Conservation (phyloP, 2,797 vertebrate species). For the Tragopan temminckii region DNA sequence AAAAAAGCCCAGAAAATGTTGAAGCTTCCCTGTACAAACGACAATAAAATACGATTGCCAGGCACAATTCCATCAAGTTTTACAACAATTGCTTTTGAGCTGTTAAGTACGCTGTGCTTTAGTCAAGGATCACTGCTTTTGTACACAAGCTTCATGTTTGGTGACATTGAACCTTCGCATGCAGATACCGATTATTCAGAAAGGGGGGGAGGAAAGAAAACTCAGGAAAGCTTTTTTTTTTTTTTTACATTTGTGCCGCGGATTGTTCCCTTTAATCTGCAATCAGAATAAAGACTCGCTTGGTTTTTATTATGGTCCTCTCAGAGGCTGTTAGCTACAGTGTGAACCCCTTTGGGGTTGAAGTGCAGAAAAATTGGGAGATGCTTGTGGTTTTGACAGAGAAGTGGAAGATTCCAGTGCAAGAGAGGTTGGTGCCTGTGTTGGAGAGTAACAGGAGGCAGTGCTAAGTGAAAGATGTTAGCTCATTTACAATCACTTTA, state of each 20-base stretch:
- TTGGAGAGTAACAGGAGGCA: slow-evolving; percentile 50
- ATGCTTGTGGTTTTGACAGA: slow-evolving; percentile 69
- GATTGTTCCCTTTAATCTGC: slow-evolving; percentile 74
- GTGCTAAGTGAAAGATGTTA: slow-evolving; percentile 69
- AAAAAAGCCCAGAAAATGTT: slow-evolving; percentile 40
- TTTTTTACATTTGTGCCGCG: slow-evolving; percentile 40
- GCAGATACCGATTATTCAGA: slow-evolving; percentile 72
- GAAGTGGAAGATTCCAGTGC: slow-evolving; percentile 69
- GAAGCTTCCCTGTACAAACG: slow-evolving; percentile 62
- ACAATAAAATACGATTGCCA: slow-evolving; percentile 76
- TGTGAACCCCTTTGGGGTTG: slow-evolving; percentile 60
- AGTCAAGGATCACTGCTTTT: slow-evolving; percentile 81
- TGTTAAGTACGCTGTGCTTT: slow-evolving; percentile 75
- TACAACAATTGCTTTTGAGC: slow-evolving; percentile 79
- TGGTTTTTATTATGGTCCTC: slow-evolving; percentile 46
- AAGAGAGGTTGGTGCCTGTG: slow-evolving; percentile 54
- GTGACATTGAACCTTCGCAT: slow-evolving; percentile 77
- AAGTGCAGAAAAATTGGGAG: slow-evolving; percentile 77
- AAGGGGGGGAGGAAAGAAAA: slow-evolving; percentile 41
- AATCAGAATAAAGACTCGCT: slow-evolving; percentile 60
- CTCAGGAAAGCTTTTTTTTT: slow-evolving; percentile 48
- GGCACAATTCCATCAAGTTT: slow-evolving; percentile 74
- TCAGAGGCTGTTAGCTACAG: slow-evolving; percentile 49
- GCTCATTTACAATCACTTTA: slow-evolving; percentile 69
- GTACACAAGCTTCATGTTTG: slow-evolving; percentile 73